phyloP scores from a whole-genome alignment of 2,113 vertebrate species.

The Laticauda laticaudata region DNA sequence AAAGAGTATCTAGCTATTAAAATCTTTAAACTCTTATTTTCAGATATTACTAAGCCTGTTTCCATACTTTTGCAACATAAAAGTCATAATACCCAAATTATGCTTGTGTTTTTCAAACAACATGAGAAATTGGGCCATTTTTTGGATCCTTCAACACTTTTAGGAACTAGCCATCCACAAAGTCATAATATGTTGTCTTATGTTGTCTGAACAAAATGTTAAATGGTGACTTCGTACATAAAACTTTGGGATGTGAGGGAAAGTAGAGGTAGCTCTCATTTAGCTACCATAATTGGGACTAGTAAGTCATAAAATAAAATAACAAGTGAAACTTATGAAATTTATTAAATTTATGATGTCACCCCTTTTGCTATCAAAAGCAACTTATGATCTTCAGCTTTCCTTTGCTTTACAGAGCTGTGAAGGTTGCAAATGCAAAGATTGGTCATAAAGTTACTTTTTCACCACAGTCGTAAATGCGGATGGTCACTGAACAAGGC shows the following conservation, averaged over 20 bases:
- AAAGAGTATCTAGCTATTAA: background rate
- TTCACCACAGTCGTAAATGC: background rate
- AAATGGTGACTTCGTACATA: background rate
- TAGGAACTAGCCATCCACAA: background rate
- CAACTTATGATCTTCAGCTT: background rate
- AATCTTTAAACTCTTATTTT: background rate
- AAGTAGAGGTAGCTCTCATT: background rate
- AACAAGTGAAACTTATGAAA: background rate
- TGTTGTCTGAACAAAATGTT: background rate
- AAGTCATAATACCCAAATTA: background rate
- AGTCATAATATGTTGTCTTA: background rate
- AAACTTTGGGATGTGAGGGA: background rate
- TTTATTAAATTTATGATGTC: background rate
- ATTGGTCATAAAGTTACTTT: background rate
- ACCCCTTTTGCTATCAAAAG: background rate
- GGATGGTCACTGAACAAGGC: background rate
- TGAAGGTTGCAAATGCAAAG: background rate
- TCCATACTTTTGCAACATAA: background rate
- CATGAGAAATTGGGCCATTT: background rate
- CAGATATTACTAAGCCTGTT: background rate
- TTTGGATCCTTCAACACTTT: background rate
- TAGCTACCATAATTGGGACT: background rate
- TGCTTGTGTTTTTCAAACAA: background rate
- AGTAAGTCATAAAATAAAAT: background rate
- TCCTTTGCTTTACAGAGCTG: background rate